A percentile compares a stretch with the other conserved stretches of the same genome.
These are phyloP conservation scores for Hemicordylus capensis DNA, from an alignment of 2,113 vertebrate genomes.

Conservation along the genomic window DNA sequence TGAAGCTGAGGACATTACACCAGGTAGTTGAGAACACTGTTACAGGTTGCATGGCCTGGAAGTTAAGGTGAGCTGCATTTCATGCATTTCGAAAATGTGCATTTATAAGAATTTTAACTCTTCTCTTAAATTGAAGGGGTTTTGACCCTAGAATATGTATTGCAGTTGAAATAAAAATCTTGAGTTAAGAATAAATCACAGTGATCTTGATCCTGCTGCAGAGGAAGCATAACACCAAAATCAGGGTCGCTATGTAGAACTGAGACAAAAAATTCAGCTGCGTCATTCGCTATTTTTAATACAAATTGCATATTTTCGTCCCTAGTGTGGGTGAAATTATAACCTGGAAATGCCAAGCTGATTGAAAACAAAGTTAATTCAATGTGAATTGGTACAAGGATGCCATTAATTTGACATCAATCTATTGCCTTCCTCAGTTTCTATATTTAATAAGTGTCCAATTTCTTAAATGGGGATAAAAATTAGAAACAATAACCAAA, in stretches of 20 bases:
- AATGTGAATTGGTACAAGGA: conserved; percentile 38
- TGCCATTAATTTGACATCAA: conserved; percentile 48
- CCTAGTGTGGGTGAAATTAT: conserved; percentile 33
- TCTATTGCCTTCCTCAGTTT: conserved; percentile 46
- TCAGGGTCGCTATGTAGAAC: not conserved
- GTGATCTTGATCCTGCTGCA: not conserved
- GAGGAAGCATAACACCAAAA: not conserved
- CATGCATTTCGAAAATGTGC: not conserved
- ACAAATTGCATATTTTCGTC: conserved; percentile 25
- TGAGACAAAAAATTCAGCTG: rapidly evolving
- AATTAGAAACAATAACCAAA: conserved; percentile 56
- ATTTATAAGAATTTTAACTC: not conserved
- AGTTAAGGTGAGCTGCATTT: not conserved
- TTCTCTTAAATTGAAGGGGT: not conserved
- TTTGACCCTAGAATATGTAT: not conserved
- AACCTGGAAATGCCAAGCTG: conserved; percentile 38
- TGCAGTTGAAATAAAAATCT: conserved; percentile 1
- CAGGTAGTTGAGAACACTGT: not conserved
- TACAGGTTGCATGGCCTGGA: no score
- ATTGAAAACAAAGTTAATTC: conserved; percentile 54
- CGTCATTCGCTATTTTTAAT: conserved; percentile 32
- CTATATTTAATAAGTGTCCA: conserved; percentile 54
- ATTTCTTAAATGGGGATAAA: conserved; percentile 63
- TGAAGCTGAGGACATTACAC: no score
- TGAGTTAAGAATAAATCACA: not conserved